Conservation (phyloP, 2,888 invertebrate genomes). For the Acleris holmiana region DNA sequence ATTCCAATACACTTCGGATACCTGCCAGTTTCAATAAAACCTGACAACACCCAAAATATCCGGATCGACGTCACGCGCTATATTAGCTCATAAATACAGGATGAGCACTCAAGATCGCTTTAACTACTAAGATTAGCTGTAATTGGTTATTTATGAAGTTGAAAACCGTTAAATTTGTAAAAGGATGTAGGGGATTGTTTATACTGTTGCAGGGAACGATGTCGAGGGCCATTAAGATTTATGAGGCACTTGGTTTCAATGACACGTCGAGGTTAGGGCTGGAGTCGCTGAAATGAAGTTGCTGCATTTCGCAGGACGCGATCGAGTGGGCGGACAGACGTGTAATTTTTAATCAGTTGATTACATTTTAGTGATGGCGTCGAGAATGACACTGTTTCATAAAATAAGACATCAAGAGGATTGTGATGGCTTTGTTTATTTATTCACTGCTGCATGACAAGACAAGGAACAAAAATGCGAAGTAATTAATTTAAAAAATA, state of each 20-base stretch:
- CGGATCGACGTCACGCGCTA: background rate
- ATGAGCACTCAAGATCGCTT: slow-evolving; percentile 12
- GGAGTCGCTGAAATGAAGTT: slow-evolving; percentile 51
- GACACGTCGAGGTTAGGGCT: slow-evolving; percentile 49
- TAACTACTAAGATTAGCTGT: slow-evolving; percentile 15
- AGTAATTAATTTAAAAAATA: too few relatives aligned
- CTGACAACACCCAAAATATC: slow-evolving; percentile 3
- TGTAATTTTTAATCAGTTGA: background rate
- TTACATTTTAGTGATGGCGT: too few relatives aligned
- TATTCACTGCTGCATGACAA: too few relatives aligned
- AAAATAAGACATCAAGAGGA: too few relatives aligned
- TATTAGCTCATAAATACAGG: slow-evolving; percentile 18
- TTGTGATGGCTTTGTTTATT: too few relatives aligned
- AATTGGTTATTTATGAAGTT: slow-evolving; percentile 35
- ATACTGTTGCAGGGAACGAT: slow-evolving; percentile 24
- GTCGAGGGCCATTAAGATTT: slow-evolving; percentile 57
- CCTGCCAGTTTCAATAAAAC: slow-evolving; percentile 14
- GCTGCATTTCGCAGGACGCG: slow-evolving; percentile 50
- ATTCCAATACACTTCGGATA: slow-evolving; percentile 19
- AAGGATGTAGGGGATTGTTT: slow-evolving; percentile 41
- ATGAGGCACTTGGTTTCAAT: slow-evolving; percentile 61
- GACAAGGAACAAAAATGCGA: too few relatives aligned
- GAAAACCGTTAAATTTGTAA: slow-evolving; percentile 38
- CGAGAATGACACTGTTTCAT: too few relatives aligned
- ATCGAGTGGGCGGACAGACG: slow-evolving; percentile 42